phyloP scores from a whole-genome alignment of 2,797 vertebrate genomes.

The Apodemus agrarius region DNA sequence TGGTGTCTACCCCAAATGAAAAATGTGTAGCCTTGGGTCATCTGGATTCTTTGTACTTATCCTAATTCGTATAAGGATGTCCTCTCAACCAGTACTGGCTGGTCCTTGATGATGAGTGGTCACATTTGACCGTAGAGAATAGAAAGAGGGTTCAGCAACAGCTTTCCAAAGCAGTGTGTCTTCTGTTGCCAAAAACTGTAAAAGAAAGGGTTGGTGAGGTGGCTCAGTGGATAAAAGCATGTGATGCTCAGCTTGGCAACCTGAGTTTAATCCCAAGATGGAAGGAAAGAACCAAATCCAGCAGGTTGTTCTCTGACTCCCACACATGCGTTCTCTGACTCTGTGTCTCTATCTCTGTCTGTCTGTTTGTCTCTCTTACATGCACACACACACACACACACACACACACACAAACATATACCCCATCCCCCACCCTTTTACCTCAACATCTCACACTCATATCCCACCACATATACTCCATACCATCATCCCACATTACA shows the following conservation, averaged over 20 bases:
- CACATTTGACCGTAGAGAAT: neutral
- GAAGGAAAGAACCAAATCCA: neutral
- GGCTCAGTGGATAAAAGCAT: neutral
- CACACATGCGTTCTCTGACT: neutral
- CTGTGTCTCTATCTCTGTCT: neutral
- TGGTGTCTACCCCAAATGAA: too few relatives aligned
- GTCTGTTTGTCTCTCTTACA: neutral
- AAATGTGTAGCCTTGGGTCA: neutral
- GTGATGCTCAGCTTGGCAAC: neutral
- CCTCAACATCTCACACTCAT: too few relatives aligned
- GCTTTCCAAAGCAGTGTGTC: neutral
- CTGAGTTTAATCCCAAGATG: neutral
- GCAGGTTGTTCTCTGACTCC: neutral
- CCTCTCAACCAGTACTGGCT: neutral
- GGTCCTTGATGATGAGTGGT: neutral
- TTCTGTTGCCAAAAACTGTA: neutral
- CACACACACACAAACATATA: neutral
- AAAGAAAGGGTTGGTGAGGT: neutral
- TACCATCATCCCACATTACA: neutral
- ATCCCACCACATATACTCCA: too few relatives aligned
- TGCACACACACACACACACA: neutral
- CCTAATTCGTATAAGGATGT: neutral
- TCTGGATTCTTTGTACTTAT: neutral
- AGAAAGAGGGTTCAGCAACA: neutral
- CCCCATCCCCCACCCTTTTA: too few relatives aligned